Evolutionary conservation across 2,797 vertebrate genomes (phyloP), one percentile per base, ranked within the genome.

Genomic region (Mormyrops boulengeri): DNA sequence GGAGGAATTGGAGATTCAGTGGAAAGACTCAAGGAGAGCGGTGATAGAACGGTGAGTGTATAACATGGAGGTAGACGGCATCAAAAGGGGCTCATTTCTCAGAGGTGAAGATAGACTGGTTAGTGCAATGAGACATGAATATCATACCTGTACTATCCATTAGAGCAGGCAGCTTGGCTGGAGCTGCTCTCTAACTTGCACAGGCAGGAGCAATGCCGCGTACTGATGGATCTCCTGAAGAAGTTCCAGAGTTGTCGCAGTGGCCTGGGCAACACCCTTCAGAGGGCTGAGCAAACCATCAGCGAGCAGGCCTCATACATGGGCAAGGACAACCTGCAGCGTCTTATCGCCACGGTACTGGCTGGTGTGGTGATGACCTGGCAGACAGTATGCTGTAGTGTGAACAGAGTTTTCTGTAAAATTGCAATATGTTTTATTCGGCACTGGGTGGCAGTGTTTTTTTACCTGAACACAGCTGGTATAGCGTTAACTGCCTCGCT

Each of bases 261-360:
- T 4, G 90, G 93, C 87, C 91, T 99, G 90, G 95, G 95, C 62
- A 94, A 89, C 94, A 95, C 96, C 88, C 95, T 99, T 91, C 97
- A 98, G 94, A 97, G 95, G 91, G 97, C 97, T 53, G 98, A 99
- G 94, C 95, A 93, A 85, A 92, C 96, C 1, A 93, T 98, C 91
- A 92, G 94, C 0, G 96, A 97, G 17, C 97, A 96, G 89, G 94
- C 95, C 0, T 98, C 97, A 0, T 99, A 99, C 95, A 96, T 99
- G 96, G 96, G 98, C 85, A 99, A 97, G 91, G 98, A 98, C 55
- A 99, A 97, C 93, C 94, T 99, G 91, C 97, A 97, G 92, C 97
- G 96, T 26, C 95, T 96, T 1, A 95, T 98, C 44, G 88, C 92
- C 44, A 97, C 97, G 96, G 98, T 98, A 80, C 19, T 19, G n/a